Evolutionary conservation across 1,140 invertebrate genomes (phyloP), one percentile per base, ranked within the genome.

Genomic region (Nasonia vitripennis): DNA sequence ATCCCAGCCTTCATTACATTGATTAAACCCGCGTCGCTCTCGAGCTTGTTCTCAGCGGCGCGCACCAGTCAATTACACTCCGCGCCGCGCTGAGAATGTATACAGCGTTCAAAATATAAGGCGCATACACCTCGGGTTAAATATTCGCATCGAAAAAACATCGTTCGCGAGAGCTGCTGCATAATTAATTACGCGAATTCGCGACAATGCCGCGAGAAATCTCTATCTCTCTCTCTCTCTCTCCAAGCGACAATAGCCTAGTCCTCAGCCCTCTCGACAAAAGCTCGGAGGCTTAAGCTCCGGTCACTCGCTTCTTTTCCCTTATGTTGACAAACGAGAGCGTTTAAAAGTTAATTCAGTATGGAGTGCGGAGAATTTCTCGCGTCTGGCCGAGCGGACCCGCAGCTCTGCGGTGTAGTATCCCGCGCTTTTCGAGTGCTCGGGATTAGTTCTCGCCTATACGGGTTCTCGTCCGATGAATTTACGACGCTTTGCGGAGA

Each of bases 331-430:
- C 27, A 55, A 73, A 73, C 9, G 80, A 20, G 80, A 74, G 27
- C 67, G 70, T 81, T 74, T 55, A 34, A 81, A 74, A 81, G 70
- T 81, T 81, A 81, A 81, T 81, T 74, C 31, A 17, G 23, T 17
- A 51, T 17, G 10, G 48, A 17, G 11, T 14, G 10, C 12, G 2
- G 14, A 14, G 48, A 51, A 51, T 51, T 51, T 51, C 14, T 14
- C 14, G 55, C 9, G 41, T 7, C 0, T 41, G 41, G 41, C 0
- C 41, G 41, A 41, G 41, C 27, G 27, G 20, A 62, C 20, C 55
- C 55, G 55, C 55, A 62, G 55, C 55, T 62, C 7, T n/a, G 55
- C 55, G 55, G 55, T 62, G 41, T 6, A n/a, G 27, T 27, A 27
- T 2, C 55, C 2, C 12, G 14, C 1, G 55, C 55, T n/a, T n/a